These are phyloP conservation scores for Oncorhynchus clarkii DNA, from an alignment of 2,113 vertebrate genomes.

Conservation along the genomic window DNA sequence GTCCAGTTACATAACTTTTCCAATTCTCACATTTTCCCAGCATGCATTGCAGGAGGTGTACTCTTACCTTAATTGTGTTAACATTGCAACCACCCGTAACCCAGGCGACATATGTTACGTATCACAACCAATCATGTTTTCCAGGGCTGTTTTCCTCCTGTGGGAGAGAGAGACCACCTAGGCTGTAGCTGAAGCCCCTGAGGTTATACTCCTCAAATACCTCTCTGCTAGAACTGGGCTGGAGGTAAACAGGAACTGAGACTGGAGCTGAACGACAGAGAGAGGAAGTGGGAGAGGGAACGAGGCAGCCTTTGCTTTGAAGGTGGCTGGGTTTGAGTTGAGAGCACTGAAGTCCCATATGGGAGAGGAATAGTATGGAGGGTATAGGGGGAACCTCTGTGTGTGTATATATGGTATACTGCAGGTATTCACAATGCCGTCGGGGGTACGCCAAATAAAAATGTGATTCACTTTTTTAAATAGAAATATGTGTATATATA, in stretches of 20 bases:
- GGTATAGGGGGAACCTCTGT: no score
- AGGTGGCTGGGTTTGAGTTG: neutral
- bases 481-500: no score
- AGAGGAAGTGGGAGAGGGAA: conserved; percentile 6
- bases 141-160: conserved; percentile 12
- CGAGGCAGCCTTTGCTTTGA: conserved; percentile 1
- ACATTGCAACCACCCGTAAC: neutral
- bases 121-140: conserved; percentile 34
- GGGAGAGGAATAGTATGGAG: no score
- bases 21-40: neutral
- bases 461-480: no score
- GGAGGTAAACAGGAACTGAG: conserved; percentile 28
- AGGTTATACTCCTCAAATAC: conserved; percentile 23
- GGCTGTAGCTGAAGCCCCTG: neutral
- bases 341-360: neutral
- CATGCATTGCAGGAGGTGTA: conserved; percentile 39
- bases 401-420: no score
- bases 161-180: neutral
- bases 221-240: neutral
- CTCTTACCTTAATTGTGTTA: conserved; percentile 23
- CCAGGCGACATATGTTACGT: conserved; percentile 11
- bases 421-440: no score
- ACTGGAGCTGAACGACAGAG: neutral
- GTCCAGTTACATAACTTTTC: conserved; percentile 44
- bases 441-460: no score